Percentiles rank a stretch among this genome's conserved stretches.
phyloP scores from a whole-genome alignment of 1,140 invertebrate species.

The Trachelipus rathkii region DNA sequence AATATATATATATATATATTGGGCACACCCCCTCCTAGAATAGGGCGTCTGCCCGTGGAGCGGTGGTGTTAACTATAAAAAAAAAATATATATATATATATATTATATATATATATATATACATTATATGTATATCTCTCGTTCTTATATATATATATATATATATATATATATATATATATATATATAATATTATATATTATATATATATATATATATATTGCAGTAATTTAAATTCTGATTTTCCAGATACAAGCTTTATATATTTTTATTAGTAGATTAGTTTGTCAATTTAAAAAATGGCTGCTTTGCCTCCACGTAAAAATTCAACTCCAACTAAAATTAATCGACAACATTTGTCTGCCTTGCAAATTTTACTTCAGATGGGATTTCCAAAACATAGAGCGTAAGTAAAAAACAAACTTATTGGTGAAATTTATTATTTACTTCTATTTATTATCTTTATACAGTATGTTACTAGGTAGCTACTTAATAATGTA shows the following conservation, averaged over 20 bases:
- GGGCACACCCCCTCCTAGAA: too few species aligned
- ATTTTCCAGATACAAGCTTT: not conserved
- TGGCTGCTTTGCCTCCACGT: not conserved
- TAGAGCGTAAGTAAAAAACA: constrained; percentile 71
- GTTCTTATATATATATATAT: constrained; percentile 2
- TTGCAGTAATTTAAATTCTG: not conserved
- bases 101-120: not conserved
- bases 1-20: too few species aligned
- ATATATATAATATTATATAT: constrained; percentile 12
- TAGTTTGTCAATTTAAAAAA: not conserved
- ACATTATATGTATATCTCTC: too few species aligned
- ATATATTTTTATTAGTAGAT: too few species aligned
- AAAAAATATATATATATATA: constrained; percentile 17
- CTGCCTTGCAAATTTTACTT: constrained; percentile 71
- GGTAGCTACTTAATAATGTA: too few species aligned
- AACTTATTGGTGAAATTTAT: too few species aligned
- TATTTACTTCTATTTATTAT: too few species aligned
- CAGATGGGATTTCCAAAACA: constrained; percentile 83
- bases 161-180: constrained; percentile 15
- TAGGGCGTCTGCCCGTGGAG: too few species aligned
- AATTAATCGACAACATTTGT: constrained; percentile 61
- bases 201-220: not conserved
- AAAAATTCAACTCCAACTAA: constrained; percentile 2
- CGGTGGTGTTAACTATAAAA: too few species aligned
- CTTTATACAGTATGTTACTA: too few species aligned